Evolutionary conservation across 2,888 invertebrate species (phyloP).

Genomic region (Drosophila subquinaria): DNA sequence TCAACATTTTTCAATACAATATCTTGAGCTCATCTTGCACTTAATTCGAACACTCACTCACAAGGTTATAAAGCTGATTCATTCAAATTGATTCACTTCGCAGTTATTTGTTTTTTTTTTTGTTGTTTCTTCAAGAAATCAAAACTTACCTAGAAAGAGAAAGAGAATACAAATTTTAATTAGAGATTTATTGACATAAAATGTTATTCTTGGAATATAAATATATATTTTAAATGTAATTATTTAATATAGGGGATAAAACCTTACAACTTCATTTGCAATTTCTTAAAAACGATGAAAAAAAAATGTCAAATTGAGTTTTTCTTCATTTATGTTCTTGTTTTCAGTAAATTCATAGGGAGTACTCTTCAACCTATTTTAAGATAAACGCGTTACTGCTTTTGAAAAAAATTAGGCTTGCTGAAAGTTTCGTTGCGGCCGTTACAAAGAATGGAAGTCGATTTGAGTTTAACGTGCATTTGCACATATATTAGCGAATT

Average conservation of each 20-base stretch:
- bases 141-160: slow-evolving; percentile 55
- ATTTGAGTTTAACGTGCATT: too few relatives aligned
- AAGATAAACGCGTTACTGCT: too few relatives aligned
- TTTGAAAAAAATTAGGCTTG: too few relatives aligned
- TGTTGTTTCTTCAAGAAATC: neutral
- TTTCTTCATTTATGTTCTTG: too few relatives aligned
- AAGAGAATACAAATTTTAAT: slow-evolving; percentile 1
- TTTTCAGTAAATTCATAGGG: too few relatives aligned
- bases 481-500: too few relatives aligned
- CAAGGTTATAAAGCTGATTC: slow-evolving; percentile 1
- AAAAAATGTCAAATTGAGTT: too few relatives aligned
- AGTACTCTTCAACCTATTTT: too few relatives aligned
- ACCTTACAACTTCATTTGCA: too few relatives aligned
- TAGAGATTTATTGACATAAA: slow-evolving; percentile 4
- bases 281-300: too few relatives aligned
- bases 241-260: neutral
- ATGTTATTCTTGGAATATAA: slow-evolving; percentile 6
- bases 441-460: too few relatives aligned
- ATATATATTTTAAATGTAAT: neutral
- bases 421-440: too few relatives aligned
- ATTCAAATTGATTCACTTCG: slow-evolving; percentile 8
- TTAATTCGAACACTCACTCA: slow-evolving; percentile 11
- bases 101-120: neutral
- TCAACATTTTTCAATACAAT: neutral
- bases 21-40: slow-evolving; percentile 2